phyloP scores from a whole-genome alignment of 2,888 invertebrate genomes.

The Ecdyonurus torrentis region DNA sequence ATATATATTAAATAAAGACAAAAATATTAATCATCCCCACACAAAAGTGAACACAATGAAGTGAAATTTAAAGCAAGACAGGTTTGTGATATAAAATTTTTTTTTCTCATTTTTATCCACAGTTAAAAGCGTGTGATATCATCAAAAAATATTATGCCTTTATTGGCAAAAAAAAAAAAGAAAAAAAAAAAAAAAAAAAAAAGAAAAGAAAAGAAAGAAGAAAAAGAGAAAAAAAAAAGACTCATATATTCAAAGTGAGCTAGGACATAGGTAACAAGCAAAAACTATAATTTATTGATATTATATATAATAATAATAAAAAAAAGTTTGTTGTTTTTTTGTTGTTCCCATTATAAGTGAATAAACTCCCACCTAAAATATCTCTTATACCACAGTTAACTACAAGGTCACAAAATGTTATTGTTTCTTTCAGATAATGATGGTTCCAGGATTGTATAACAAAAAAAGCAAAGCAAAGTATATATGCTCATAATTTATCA shows the following conservation, averaged over 20 bases:
- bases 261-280: too few species aligned
- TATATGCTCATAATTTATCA: too few species aligned
- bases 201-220: too few species aligned
- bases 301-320: too few species aligned
- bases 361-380: background rate
- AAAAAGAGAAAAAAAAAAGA: background rate
- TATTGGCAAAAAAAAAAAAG: too few species aligned
- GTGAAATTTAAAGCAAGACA: too few species aligned
- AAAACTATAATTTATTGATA: too few species aligned
- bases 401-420: background rate
- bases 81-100: background rate
- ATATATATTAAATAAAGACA: background rate
- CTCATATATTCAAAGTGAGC: too few species aligned
- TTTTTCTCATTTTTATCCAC: constrained; percentile 4
- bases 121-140: background rate
- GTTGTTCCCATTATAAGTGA: background rate
- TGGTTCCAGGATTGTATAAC: too few species aligned
- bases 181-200: too few species aligned
- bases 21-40: background rate
- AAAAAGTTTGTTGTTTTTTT: background rate
- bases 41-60: background rate
- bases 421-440: too few species aligned
- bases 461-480: too few species aligned
- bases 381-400: background rate
- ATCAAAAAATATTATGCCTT: background rate